These are phyloP conservation scores for Abrostola triplasia DNA, from an alignment of 2,888 invertebrate genomes.

Conservation along the genomic window DNA sequence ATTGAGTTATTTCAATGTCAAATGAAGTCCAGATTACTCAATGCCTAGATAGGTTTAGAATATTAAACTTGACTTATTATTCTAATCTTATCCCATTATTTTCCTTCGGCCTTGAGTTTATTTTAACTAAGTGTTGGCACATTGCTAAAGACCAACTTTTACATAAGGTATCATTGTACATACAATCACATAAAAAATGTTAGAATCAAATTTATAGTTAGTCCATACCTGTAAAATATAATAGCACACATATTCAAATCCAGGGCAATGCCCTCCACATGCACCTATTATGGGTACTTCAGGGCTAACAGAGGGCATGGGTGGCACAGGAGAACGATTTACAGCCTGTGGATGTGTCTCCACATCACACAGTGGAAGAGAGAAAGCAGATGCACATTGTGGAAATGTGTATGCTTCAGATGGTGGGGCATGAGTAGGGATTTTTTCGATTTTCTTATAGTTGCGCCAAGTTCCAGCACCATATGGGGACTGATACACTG, in stretches of 20 bases:
- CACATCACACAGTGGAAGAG: conserved; percentile 78
- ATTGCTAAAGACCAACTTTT: too few species aligned
- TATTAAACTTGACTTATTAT: neutral
- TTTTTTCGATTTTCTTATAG: conserved; percentile 75
- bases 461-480: conserved; percentile 76
- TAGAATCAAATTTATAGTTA: neutral
- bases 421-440: conserved; percentile 59
- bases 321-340: conserved; percentile 74
- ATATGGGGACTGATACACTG: conserved; percentile 85
- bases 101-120: neutral
- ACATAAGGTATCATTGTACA: neutral
- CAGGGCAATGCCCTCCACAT: conserved; percentile 91
- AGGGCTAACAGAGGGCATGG: conserved; percentile 78
- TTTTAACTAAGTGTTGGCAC: too few species aligned
- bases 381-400: conserved; percentile 82
- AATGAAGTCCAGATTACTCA: neutral
- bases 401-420: conserved; percentile 77
- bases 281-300: conserved; percentile 89
- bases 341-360: conserved; percentile 65
- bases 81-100: neutral
- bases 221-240: conserved; percentile 89
- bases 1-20: neutral
- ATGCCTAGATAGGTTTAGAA: neutral
- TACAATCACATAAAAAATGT: neutral
- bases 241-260: conserved; percentile 92